Evolutionary conservation across 2,797 vertebrate species (phyloP).

Genomic region (Sternarchorhynchus goeldii): DNA sequence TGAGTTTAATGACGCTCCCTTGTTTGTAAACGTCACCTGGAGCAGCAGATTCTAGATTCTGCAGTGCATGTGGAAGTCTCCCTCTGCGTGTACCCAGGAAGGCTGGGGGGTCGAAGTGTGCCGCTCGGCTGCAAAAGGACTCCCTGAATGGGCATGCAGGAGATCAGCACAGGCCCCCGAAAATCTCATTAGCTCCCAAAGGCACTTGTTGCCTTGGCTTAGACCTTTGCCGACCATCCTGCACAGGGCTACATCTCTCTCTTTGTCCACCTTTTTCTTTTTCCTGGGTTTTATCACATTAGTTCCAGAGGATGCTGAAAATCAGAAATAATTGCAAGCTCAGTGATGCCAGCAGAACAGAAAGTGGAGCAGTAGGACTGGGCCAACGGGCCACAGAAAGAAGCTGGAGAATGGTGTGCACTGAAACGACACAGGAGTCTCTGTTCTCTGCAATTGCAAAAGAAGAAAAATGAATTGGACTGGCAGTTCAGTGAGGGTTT

Average conservation of each 20-base stretch:
- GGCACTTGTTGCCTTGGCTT: constrained; percentile 71
- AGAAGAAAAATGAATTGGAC: constrained; percentile 48
- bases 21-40: constrained; percentile 56
- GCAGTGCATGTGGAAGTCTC: constrained; percentile 43
- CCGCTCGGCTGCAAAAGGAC: constrained; percentile 74
- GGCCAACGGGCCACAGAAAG: constrained; percentile 50
- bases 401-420: constrained; percentile 45
- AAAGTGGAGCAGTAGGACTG: constrained; percentile 3
- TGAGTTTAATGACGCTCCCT: constrained; percentile 26
- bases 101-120: constrained; percentile 71
- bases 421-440: constrained; percentile 52
- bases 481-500: constrained; percentile 40
- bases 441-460: constrained; percentile 47
- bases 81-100: constrained; percentile 49
- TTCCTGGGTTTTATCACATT: constrained; percentile 74
- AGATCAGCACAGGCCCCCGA: constrained; percentile 90
- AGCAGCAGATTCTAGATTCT: constrained; percentile 44
- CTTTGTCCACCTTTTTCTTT: constrained; percentile 69
- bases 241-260: constrained; percentile 69
- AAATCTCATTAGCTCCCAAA: constrained; percentile 93
- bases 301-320: constrained; percentile 73
- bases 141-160: constrained; percentile 71
- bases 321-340: constrained; percentile 62
- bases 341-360: constrained; percentile 57
- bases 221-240: constrained; percentile 57